phyloP scores from a whole-genome alignment of 2,888 invertebrate species.

The Herminia tarsipennalis region DNA sequence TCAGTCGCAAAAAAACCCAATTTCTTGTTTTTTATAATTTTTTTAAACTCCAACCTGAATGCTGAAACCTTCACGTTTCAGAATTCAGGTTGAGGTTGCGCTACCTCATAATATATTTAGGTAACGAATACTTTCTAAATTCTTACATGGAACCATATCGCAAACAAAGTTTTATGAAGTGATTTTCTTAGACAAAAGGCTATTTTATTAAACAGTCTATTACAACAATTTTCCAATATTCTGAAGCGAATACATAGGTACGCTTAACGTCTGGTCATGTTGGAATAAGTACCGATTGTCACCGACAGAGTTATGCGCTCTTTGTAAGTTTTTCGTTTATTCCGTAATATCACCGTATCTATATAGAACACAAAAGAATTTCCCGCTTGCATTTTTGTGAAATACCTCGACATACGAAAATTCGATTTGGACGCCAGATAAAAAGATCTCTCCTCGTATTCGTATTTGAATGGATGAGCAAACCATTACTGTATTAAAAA shows the following conservation, averaged over 20 bases:
- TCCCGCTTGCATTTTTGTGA: slow-evolving; percentile 61
- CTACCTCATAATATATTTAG: no score
- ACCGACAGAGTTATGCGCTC: slow-evolving; percentile 40
- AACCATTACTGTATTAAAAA: slow-evolving; percentile 60
- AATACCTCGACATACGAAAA: slow-evolving; percentile 64
- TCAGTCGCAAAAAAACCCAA: no score
- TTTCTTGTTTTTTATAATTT: no score
- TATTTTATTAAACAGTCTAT: slow-evolving; percentile 33
- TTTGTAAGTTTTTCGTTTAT: slow-evolving; percentile 53
- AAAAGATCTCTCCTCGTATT: slow-evolving; percentile 51
- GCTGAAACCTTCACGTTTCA: no score
- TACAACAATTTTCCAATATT: slow-evolving; percentile 39
- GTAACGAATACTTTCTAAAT: no score
- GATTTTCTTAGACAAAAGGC: slow-evolving; percentile 34
- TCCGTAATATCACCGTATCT: slow-evolving; percentile 64
- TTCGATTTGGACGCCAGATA: slow-evolving; percentile 60
- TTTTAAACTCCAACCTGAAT: no score
- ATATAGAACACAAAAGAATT: slow-evolving; percentile 62
- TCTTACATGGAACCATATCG: no score
- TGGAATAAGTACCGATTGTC: slow-evolving; percentile 13
- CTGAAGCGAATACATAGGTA: slow-evolving; percentile 38
- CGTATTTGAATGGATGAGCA: slow-evolving; percentile 50
- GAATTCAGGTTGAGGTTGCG: no score
- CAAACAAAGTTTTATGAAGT: no score
- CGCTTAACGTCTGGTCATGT: slow-evolving; percentile 28